A percentile compares a stretch with the other conserved stretches of the same genome.
These are phyloP conservation scores for Emydoidea blandingii DNA, from an alignment of 2,797 vertebrate species.

Conservation along the genomic window DNA sequence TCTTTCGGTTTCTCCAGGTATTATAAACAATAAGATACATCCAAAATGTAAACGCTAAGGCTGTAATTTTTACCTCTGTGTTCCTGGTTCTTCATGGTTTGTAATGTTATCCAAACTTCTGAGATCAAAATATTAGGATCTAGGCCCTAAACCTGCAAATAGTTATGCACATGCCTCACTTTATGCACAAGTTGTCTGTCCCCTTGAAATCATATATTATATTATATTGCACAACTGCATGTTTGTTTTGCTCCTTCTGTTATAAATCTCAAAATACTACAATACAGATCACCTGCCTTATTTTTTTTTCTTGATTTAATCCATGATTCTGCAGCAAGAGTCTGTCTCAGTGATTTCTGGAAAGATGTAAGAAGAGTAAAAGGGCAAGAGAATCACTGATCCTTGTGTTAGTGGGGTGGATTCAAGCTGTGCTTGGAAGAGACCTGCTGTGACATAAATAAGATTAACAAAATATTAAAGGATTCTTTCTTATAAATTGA, in stretches of 20 bases:
- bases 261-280: background rate
- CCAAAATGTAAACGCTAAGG: background rate
- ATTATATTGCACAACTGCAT: slow-evolving; percentile 20
- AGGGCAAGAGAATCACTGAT: slow-evolving; percentile 32
- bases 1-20: background rate
- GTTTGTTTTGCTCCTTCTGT: slow-evolving; percentile 44
- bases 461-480: slow-evolving; percentile 62
- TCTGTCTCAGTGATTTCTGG: slow-evolving; percentile 64
- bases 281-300: slow-evolving; percentile 46
- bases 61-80: background rate
- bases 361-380: slow-evolving; percentile 48
- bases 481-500: slow-evolving; percentile 66
- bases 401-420: slow-evolving; percentile 45
- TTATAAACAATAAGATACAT: background rate
- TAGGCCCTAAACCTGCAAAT: slow-evolving; percentile 8
- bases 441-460: slow-evolving; percentile 58
- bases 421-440: slow-evolving; percentile 43
- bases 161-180: slow-evolving; percentile 19
- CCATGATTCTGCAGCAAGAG: slow-evolving; percentile 40
- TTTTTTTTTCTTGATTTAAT: slow-evolving; percentile 62
- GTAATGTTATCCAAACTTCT: background rate
- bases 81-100: background rate
- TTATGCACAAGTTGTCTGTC: slow-evolving; percentile 2
- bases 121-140: background rate
- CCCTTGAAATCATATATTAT: slow-evolving; percentile 5